phyloP scores from a whole-genome alignment of 1,140 invertebrate species.

The Heliconius nattereri region DNA sequence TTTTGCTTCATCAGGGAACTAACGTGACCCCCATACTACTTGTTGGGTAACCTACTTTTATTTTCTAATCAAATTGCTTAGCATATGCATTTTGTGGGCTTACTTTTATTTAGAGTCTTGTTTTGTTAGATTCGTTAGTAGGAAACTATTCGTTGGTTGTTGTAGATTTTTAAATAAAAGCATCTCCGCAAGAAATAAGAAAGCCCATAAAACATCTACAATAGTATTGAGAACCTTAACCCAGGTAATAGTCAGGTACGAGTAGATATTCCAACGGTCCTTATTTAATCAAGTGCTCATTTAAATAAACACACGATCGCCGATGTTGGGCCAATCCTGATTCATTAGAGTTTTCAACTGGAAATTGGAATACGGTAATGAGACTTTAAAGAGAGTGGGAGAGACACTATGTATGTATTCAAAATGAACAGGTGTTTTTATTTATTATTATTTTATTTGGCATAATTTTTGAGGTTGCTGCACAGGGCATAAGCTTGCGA shows the following conservation, averaged over 20 bases:
- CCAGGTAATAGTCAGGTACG: slow-evolving; percentile 21
- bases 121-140: neutral
- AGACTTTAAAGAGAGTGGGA: slow-evolving; percentile 9
- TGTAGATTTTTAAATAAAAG: neutral
- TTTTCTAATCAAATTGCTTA: slow-evolving; percentile 4
- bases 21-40: slow-evolving; percentile 13
- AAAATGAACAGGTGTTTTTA: too few relatives aligned
- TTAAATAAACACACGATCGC: slow-evolving; percentile 57
- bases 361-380: slow-evolving; percentile 29
- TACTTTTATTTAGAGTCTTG: neutral
- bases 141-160: too few relatives aligned
- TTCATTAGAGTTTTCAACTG: slow-evolving; percentile 51
- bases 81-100: neutral
- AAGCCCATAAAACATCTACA: neutral
- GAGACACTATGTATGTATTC: neutral
- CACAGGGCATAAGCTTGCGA: too few relatives aligned
- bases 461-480: too few relatives aligned
- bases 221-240: neutral
- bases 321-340: slow-evolving; percentile 50
- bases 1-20: slow-evolving; percentile 7
- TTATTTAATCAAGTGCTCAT: slow-evolving; percentile 57
- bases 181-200: neutral
- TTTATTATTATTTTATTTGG: too few relatives aligned
- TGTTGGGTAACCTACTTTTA: neutral
- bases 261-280: slow-evolving; percentile 35